phyloP scores from a whole-genome alignment of 1,140 invertebrate species.

The Coelopa frigida region DNA sequence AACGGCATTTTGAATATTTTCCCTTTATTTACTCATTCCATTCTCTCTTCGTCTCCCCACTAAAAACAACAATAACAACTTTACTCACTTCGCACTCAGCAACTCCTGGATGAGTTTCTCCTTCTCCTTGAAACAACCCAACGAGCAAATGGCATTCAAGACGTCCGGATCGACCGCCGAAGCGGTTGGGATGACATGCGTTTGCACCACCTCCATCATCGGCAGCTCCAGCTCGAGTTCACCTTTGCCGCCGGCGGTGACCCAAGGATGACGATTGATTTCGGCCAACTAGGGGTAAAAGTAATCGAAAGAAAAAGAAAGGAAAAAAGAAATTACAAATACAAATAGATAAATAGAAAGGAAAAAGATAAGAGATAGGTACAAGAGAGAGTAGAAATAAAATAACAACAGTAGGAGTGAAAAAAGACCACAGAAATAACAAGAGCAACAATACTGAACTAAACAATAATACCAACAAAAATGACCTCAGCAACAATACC shows the following conservation, averaged over 20 bases:
- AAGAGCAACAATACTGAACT: too few relatives aligned
- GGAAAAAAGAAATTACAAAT: not conserved
- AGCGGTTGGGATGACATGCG: slow-evolving; percentile 90
- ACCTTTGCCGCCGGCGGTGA: slow-evolving; percentile 88
- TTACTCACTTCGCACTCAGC: slow-evolving; percentile 79
- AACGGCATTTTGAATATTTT: too few relatives aligned
- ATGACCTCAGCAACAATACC: too few relatives aligned
- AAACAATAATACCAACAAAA: too few relatives aligned
- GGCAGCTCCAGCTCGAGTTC: slow-evolving; percentile 94
- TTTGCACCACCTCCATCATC: slow-evolving; percentile 99
- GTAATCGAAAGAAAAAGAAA: slow-evolving; percentile 13
- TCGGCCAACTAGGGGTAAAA: slow-evolving; percentile 93
- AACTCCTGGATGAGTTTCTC: slow-evolving; percentile 93
- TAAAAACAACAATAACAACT: too few relatives aligned
- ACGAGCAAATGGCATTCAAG: slow-evolving; percentile 82
- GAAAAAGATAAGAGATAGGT: too few relatives aligned
- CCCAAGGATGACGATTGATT: slow-evolving; percentile 94
- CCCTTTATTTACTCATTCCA: too few relatives aligned
- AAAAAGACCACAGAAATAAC: too few relatives aligned
- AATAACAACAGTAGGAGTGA: too few relatives aligned
- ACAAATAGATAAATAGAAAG: too few relatives aligned
- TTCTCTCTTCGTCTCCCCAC: too few relatives aligned
- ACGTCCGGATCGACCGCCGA: slow-evolving; percentile 96
- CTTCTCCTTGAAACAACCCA: slow-evolving; percentile 98
- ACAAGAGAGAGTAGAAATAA: too few relatives aligned